phyloP scores from a whole-genome alignment of 2,113 vertebrate species.

The Zosterops hypoxanthus region DNA sequence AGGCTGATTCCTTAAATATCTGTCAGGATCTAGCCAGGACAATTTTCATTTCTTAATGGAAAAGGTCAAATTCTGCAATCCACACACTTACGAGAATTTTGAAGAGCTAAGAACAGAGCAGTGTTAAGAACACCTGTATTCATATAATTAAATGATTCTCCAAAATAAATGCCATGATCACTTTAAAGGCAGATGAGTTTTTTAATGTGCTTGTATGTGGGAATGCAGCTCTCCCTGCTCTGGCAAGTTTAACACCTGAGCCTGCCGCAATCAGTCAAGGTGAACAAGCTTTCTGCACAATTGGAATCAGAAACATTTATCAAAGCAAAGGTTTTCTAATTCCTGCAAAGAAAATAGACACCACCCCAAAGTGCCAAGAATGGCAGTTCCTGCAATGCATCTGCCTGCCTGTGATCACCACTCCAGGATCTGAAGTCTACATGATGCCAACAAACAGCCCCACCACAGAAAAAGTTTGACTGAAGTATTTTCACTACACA shows the following conservation, averaged over 20 bases:
- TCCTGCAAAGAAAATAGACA: not conserved
- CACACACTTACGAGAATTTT: not conserved
- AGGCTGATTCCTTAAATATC: not conserved
- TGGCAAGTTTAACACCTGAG: not conserved
- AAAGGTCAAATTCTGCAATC: not conserved
- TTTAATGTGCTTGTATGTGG: rapidly evolving
- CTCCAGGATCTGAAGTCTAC: not conserved
- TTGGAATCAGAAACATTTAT: not conserved
- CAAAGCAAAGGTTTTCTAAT: not conserved
- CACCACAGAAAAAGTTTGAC: not conserved
- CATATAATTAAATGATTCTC: not conserved
- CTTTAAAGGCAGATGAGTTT: not conserved
- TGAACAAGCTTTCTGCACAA: not conserved
- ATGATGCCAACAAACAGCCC: not conserved
- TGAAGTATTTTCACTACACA: not conserved
- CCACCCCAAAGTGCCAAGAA: not conserved
- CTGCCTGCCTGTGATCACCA: not conserved
- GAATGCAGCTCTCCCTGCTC: not conserved
- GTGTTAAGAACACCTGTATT: not conserved
- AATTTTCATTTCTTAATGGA: not conserved
- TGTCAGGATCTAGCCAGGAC: not conserved
- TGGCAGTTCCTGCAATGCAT: not conserved
- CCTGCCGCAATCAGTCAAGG: not conserved
- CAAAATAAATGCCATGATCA: not conserved
- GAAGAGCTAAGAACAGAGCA: not conserved